phyloP scores from a whole-genome alignment of 2,797 vertebrate species.

The Hypotaenidia okinawae region DNA sequence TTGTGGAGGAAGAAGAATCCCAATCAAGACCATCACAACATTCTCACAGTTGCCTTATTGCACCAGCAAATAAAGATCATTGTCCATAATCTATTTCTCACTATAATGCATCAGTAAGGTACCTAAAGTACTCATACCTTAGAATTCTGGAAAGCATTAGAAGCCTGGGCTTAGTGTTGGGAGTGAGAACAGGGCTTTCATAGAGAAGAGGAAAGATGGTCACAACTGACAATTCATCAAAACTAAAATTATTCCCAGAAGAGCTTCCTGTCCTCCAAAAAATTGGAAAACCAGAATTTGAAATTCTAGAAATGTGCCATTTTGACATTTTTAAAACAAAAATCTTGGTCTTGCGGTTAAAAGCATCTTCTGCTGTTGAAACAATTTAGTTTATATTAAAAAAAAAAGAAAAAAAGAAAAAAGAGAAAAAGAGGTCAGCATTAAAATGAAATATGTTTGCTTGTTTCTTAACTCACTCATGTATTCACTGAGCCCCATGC shows the following conservation, averaged over 20 bases:
- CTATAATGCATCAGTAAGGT: neutral
- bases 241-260: constrained; percentile 19
- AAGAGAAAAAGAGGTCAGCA: neutral
- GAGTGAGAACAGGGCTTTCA: neutral
- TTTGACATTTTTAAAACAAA: constrained; percentile 31
- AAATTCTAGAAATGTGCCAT: constrained; percentile 20
- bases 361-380: neutral
- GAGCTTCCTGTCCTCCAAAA: neutral
- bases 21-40: neutral
- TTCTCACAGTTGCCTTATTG: neutral
- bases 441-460: neutral
- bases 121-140: neutral
- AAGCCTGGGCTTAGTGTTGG: neutral
- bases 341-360: neutral
- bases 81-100: neutral
- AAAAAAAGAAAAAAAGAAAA: neutral
- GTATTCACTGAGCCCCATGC: neutral
- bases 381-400: constrained; percentile 4
- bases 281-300: neutral
- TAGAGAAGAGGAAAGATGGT: neutral
- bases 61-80: neutral
- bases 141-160: neutral
- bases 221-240: constrained; percentile 1
- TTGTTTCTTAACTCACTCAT: constrained; percentile 17
- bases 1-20: neutral